Conservation (phyloP, 2,113 vertebrate species). For the Plestiodon gilberti region DNA sequence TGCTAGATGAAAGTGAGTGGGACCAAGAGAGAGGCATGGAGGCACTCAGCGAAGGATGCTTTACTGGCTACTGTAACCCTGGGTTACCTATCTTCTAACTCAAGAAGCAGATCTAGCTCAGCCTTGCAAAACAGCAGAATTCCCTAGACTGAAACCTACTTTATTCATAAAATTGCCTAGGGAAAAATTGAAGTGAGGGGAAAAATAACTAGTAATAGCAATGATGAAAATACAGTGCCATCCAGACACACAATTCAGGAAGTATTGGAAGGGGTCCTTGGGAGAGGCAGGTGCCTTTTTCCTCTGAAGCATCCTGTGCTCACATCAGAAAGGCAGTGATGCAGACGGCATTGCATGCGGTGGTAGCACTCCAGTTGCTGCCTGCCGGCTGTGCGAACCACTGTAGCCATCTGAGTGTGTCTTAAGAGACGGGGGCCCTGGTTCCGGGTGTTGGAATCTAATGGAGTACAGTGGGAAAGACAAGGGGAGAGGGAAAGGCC, state of each 20-base stretch:
- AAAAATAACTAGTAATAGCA: background rate
- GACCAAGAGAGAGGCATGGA: slow-evolving; percentile 2
- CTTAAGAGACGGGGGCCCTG: background rate
- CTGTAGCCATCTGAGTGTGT: background rate
- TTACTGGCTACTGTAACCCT: slow-evolving; percentile 32
- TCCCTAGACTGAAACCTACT: background rate
- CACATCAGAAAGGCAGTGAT: background rate
- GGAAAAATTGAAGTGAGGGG: background rate
- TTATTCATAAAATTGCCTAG: slow-evolving; percentile 1
- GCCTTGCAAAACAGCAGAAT: background rate
- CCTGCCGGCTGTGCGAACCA: background rate
- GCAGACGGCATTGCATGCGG: background rate
- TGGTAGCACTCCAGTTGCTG: background rate
- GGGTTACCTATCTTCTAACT: slow-evolving; percentile 30
- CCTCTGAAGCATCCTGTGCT: no score
- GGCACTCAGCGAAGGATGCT: background rate
- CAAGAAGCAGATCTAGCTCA: slow-evolving; percentile 5
- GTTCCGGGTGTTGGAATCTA: background rate
- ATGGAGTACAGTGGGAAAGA: background rate
- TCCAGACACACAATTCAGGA: background rate
- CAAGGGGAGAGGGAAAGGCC: background rate
- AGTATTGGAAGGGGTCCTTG: background rate
- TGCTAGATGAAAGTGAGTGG: slow-evolving; percentile 39
- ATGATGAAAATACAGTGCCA: background rate
- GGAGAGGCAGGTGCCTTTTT: background rate